phyloP scores from a whole-genome alignment of 1,140 invertebrate species.

The Drosophila saltans region DNA sequence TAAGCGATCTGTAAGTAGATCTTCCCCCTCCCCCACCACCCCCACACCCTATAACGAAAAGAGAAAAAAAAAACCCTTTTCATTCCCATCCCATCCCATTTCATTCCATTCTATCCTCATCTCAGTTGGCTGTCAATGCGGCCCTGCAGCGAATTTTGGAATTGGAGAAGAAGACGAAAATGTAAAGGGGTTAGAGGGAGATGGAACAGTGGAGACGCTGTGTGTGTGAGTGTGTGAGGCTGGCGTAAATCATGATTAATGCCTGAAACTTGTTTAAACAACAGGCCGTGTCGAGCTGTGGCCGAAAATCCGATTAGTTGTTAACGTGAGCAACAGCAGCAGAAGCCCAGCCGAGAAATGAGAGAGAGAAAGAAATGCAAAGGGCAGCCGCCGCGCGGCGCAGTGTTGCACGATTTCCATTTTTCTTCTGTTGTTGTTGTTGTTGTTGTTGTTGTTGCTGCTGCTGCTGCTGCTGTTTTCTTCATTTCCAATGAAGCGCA shows the following conservation, averaged over 20 bases:
- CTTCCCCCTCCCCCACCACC: neutral
- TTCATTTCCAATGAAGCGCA: conserved; percentile 57
- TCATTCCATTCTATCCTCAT: neutral
- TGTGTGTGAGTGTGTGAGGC: conserved; percentile 31
- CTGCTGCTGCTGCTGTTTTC: conserved; percentile 30
- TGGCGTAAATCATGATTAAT: conserved; percentile 79
- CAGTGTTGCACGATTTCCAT: conserved; percentile 66
- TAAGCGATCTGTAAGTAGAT: conserved; percentile 65
- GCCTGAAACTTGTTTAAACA: conserved; percentile 78
- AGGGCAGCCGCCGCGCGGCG: conserved; percentile 11
- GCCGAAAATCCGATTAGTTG: conserved; percentile 78
- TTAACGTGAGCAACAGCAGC: conserved; percentile 53
- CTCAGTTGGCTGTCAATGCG: conserved; percentile 69
- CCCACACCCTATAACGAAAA: neutral
- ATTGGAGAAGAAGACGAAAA: neutral
- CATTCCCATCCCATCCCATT: neutral
- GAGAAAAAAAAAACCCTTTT: neutral
- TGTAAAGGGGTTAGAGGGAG: no score
- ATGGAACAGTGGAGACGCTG: conserved; percentile 13
- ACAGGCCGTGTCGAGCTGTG: conserved; percentile 69
- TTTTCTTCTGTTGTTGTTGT: conserved; percentile 34
- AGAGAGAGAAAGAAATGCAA: conserved; percentile 48
- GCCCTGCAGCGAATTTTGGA: conserved; percentile 28
- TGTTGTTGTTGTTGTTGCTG: no score
- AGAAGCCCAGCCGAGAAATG: conserved; percentile 14